These are phyloP conservation scores for Syrrhaptes paradoxus DNA, from an alignment of 2,113 vertebrate species.

Conservation along the genomic window DNA sequence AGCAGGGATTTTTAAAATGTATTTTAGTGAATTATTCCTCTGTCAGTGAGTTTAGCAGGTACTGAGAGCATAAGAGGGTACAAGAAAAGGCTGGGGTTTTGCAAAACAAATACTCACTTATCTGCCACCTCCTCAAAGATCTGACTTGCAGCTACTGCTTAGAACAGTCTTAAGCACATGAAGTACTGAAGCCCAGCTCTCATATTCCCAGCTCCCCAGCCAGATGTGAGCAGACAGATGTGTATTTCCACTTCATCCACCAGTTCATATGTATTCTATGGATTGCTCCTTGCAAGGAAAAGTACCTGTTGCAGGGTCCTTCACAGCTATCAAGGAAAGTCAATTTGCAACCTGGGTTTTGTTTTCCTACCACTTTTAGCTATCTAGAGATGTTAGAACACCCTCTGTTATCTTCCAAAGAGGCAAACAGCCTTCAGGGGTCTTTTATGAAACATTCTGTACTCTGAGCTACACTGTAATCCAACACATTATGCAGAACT, in stretches of 20 bases:
- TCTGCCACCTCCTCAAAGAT: background rate
- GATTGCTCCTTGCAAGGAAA: background rate
- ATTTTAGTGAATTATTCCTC: constrained; percentile 32
- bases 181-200: background rate
- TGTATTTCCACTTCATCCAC: background rate
- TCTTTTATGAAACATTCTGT: background rate
- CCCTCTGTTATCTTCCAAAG: background rate
- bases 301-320: background rate
- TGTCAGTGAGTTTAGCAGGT: background rate
- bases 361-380: background rate
- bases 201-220: background rate
- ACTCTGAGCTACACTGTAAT: background rate
- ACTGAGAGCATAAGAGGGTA: background rate
- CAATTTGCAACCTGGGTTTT: background rate
- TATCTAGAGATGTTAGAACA: background rate
- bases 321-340: background rate
- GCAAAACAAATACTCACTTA: background rate
- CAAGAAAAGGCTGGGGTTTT: background rate
- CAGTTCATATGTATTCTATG: background rate
- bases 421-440: background rate
- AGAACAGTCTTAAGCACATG: background rate
- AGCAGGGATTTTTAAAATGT: background rate
- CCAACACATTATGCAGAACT: background rate
- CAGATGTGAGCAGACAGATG: background rate
- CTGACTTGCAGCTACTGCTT: background rate